Evolutionary conservation across 2,113 vertebrate genomes (phyloP), one percentile per base, ranked within the genome.

Genomic region (Hippocampus comes): DNA sequence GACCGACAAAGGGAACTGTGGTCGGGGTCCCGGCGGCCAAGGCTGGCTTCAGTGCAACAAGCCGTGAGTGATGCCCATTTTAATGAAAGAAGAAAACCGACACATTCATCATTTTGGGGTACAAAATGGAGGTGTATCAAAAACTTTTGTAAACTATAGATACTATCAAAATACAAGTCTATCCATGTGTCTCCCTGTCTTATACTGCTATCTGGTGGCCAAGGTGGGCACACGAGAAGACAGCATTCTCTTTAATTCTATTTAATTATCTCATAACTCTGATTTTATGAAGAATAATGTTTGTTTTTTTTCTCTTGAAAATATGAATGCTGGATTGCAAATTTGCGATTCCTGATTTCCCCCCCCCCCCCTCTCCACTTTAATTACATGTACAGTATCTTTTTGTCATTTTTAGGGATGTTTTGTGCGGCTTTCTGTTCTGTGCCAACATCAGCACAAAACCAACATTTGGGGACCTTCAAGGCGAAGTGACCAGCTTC

Each of bases 41-140:
- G 92, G 93, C 79, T 98, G 96, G 96, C 87, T 95, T 81, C 96
- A 97, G 89, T 98, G 96, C 92, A 95, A 93, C 90, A 98, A 98
- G 85, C 96, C 95, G 96, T 98, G 88, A 94, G 96, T 93, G 43
- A 18, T 8, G 27, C 2, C 15, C 59, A 34, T 34, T 3, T 5
- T 11, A 3, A 15, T 17, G 11, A 23, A 9, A 11, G 9, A 10
- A 9, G 15, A 56, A n/a, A 53, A 20, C 46, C 46, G 12, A 4
- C 46, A 48, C 12, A 48, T 48, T 48, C 46, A 2, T 48, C 46
- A 48, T 48, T 48, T 17, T 48, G 46, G 46, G 46, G 46, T 17
- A 48, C 46, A 48, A 15, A 48, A 15, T 48, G 12, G 15, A 15
- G 46, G 46, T 12, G 46, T 48, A 15, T 15, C 56, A 25, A 59